Evolutionary conservation across 2,113 vertebrate genomes (phyloP).

Genomic region (Macrotus californicus): DNA sequence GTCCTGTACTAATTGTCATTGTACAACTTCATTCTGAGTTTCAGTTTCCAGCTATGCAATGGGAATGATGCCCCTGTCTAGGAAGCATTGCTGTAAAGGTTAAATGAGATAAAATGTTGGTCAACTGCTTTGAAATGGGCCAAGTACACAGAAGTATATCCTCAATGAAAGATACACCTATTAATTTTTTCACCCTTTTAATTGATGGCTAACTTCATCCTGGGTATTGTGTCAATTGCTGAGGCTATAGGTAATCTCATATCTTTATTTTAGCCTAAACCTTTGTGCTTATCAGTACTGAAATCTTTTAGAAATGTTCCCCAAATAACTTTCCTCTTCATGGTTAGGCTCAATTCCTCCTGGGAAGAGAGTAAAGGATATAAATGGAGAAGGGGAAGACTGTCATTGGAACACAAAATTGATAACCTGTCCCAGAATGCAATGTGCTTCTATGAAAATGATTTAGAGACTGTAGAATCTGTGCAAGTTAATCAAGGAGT

Average conservation of each 20-base stretch:
- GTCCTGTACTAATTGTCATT: neutral
- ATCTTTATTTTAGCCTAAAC: neutral
- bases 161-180: neutral
- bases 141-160: neutral
- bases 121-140: neutral
- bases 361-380: constrained; percentile 23
- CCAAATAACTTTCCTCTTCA: neutral
- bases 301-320: neutral
- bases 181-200: neutral
- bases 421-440: constrained; percentile 47
- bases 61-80: neutral
- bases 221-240: neutral
- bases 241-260: neutral
- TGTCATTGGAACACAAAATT: constrained; percentile 34
- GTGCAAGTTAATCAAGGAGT: constrained; percentile 55
- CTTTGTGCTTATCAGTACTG: neutral
- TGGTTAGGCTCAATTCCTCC: neutral
- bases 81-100: neutral
- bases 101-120: neutral
- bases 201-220: neutral
- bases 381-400: constrained; percentile 29
- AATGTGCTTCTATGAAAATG: constrained; percentile 52
- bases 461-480: constrained; percentile 53
- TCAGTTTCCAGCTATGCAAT: neutral
- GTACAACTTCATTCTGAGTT: neutral